Base-by-base conservation (phyloP, 2,113 vertebrate genomes). In the Tangachromis dhanisi region DNA sequence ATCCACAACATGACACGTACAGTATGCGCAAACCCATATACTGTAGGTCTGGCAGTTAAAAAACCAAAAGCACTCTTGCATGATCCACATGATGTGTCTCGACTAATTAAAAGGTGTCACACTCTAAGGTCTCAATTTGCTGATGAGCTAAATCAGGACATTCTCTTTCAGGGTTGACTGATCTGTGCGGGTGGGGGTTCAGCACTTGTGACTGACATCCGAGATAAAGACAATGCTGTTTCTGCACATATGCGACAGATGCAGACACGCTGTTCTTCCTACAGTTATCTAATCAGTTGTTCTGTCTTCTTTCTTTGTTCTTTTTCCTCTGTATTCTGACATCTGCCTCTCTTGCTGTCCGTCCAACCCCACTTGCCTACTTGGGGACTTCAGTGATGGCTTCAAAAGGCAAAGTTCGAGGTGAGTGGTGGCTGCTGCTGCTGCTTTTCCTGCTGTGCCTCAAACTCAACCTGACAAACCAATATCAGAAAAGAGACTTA, bases 401-500 rank as follows among this genome's bases (percentile, higher is more conserved):
- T 92, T 95, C 95, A 90, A 97, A 97, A 95, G 96, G 95, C 94
- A 97, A 96, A 96, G 94, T 91, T 79, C 95, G 95, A 97, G 97
- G 97, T 97, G 96, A 97, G 97, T 97, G 38, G 76, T 87, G 90
- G 86, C 90, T 90, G 87, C 16, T 61, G 61, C 78, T 76, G 61
- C 78, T 86, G 24, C 78, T 83, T 55, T 24, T n/a, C 83, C 80
- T 71, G 87, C 86, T 83, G 19, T 87, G 71, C 81, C 88, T 81
- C 66, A 63, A 24, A 80, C 55, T 87, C 80, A 71, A 73, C 54
- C 57, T 79, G 76, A 42, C 5, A 40, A 54, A 26, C 42, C 26
- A 78, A 31, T 29, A 49, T 78, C 42, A 49, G 71, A 78, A 49
- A 29, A 78, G 16, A 78, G 26, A 49, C 71, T 12, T 19, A 76